phyloP scores from a whole-genome alignment of 2,113 vertebrate species.

The Sinosuthora webbiana region DNA sequence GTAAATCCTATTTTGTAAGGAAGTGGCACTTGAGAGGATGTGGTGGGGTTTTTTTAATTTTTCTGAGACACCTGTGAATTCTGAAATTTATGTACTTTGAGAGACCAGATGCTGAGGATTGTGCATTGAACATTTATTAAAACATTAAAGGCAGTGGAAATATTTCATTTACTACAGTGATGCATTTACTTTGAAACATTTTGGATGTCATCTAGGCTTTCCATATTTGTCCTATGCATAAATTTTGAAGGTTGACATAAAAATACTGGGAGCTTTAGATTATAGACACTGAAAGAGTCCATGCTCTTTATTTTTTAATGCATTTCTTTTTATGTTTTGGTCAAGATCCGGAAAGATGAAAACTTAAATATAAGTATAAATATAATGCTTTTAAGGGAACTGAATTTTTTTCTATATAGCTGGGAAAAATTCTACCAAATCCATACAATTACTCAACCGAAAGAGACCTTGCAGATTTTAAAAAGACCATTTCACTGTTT shows the following conservation, averaged over 20 bases:
- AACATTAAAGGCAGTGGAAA: neutral
- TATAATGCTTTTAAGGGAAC: neutral
- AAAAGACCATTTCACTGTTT: neutral
- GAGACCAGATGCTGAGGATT: neutral
- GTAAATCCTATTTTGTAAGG: neutral
- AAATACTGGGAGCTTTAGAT: neutral
- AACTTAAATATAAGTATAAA: neutral
- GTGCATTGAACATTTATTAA: neutral
- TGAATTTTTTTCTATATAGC: neutral
- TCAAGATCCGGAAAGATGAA: neutral
- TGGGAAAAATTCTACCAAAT: neutral
- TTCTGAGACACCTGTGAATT: neutral
- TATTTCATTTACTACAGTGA: neutral
- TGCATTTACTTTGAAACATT: neutral
- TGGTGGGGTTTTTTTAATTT: neutral
- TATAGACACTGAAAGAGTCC: neutral
- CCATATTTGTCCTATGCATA: neutral
- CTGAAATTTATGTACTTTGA: neutral
- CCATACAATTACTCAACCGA: neutral
- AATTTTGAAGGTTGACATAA: neutral
- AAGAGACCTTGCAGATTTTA: neutral
- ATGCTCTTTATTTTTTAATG: neutral
- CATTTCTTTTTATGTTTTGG: neutral
- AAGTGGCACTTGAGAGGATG: neutral
- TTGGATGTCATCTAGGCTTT: neutral